Percentiles rank a stretch among this genome's conserved stretches.
Evolutionary conservation across 2,113 vertebrate species (phyloP).

Genomic region (Ranitomeya imitator): DNA sequence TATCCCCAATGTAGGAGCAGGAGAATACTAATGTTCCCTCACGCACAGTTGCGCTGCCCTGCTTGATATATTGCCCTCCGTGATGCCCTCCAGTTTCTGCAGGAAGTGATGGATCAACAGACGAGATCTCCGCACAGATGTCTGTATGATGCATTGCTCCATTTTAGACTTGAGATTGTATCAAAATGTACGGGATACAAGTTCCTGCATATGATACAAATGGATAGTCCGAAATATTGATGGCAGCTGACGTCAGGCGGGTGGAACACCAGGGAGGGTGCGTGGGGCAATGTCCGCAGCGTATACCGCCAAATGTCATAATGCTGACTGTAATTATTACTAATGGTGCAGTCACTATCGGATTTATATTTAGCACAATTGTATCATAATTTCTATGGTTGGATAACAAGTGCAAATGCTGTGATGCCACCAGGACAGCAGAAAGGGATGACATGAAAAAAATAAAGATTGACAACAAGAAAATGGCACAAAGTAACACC

Average conservation of each 20-base stretch:
- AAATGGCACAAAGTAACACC: too few relatives aligned
- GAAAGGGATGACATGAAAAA: too few relatives aligned
- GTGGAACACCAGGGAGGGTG: not conserved
- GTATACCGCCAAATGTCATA: not conserved
- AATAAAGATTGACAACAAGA: too few relatives aligned
- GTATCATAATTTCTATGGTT: not conserved
- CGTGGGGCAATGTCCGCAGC: not conserved
- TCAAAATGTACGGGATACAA: not conserved
- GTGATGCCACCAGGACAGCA: too few relatives aligned
- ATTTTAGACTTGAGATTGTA: slow-evolving; percentile 33
- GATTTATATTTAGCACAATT: not conserved
- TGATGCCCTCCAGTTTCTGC: slow-evolving; percentile 35
- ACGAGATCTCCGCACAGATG: slow-evolving; percentile 13
- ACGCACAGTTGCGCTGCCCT: not conserved
- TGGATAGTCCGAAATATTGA: slow-evolving; percentile 2
- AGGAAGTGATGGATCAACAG: slow-evolving; percentile 19
- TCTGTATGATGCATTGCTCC: slow-evolving; percentile 33
- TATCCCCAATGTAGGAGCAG: not conserved
- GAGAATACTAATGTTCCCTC: slow-evolving; percentile 24
- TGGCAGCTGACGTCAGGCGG: not conserved
- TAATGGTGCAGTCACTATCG: not conserved
- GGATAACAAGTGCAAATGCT: too few relatives aligned
- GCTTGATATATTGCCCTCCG: slow-evolving; percentile 30
- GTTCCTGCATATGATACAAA: slow-evolving; percentile 18
- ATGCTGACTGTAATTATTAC: too few relatives aligned